Base-by-base conservation (phyloP, 2,113 vertebrate genomes). In the Anas platyrhynchos region DNA sequence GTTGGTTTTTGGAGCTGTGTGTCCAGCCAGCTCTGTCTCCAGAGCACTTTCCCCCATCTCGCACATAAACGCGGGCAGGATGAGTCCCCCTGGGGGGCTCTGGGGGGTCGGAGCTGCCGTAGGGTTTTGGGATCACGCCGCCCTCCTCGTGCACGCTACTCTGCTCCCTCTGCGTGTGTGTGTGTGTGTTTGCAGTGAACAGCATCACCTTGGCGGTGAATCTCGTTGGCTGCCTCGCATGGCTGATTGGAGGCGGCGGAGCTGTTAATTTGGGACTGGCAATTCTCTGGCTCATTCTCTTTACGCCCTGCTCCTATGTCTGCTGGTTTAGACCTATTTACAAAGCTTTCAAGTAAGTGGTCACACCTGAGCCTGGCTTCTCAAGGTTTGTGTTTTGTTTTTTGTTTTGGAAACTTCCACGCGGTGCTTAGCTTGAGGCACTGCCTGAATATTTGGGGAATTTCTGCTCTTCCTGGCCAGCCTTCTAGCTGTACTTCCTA, bases 241-340 rank as follows among this genome's bases (percentile, higher is more conserved):
- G 99, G 99, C 99, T 99, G 98, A 99, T 99, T 94, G 99, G 98
- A 94, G 99, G 99, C 77, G 99, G 99, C 26, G 99, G 99, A 95
- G 99, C 99, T 84, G 98, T 99, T 94, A 99, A 99, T 98, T 99
- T 99, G 97, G 99, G 99, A 95, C 98, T 99, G 98, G 98, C 99
- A 90, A 99, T 99, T 98, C 99, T 99, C 96, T 99, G 99, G 99
- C 98, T 99, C 84, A 97, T 99, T 97, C 99, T 99, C 98, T 99
- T 99, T 98, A 99, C 99, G 7, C 99, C 99, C 71, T 99, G 99
- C 97, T 99, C 99, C 87, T 99, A 99, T 84, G 99, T 99, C 93
- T 99, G 99, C 97, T 99, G 99, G 99, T 99, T 99, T 98, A 98
- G 99, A 97, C 98, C 99, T 94, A 99, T 99, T 98, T 99, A 99